phyloP scores from a whole-genome alignment of 1,140 invertebrate species.

The Drosophila athabasca region DNA sequence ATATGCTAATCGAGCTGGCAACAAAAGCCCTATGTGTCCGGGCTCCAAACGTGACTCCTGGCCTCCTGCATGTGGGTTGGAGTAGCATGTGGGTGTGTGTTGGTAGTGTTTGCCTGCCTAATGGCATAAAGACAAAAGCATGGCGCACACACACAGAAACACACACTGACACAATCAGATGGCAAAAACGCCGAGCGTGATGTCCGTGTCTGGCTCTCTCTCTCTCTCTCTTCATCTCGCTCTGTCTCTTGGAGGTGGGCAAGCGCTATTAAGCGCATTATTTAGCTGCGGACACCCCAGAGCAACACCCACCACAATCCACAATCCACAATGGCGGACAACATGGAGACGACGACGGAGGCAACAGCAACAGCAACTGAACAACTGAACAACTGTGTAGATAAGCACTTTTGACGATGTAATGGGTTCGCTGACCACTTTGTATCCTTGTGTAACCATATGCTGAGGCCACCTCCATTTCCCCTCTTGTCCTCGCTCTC shows the following conservation, averaged over 20 bases:
- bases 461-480: slow-evolving; percentile 15
- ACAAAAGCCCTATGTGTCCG: slow-evolving; percentile 8
- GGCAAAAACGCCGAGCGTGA: slow-evolving; percentile 65
- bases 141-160: slow-evolving; percentile 16
- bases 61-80: no score
- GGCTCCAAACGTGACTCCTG: slow-evolving; percentile 25
- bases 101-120: slow-evolving; percentile 50
- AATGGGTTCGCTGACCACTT: slow-evolving; percentile 68
- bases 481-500: slow-evolving; percentile 7
- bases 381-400: slow-evolving; percentile 52
- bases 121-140: slow-evolving; percentile 75
- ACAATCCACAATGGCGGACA: no score
- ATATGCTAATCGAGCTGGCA: slow-evolving; percentile 77
- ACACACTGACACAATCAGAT: slow-evolving; percentile 21
- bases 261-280: slow-evolving; percentile 78
- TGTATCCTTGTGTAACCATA: slow-evolving; percentile 49
- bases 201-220: slow-evolving; percentile 18
- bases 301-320: slow-evolving; percentile 31
- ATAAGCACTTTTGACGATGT: slow-evolving; percentile 70
- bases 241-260: slow-evolving; percentile 47
- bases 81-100: slow-evolving; percentile 2
- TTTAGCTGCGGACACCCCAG: slow-evolving; percentile 58
- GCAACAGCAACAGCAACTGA: slow-evolving; percentile 23
- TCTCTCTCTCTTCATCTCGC: slow-evolving; percentile 13
- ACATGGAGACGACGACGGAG: slow-evolving; percentile 27